These are phyloP conservation scores for Tyria jacobaeae DNA, from an alignment of 2,888 invertebrate species.

Conservation along the genomic window DNA sequence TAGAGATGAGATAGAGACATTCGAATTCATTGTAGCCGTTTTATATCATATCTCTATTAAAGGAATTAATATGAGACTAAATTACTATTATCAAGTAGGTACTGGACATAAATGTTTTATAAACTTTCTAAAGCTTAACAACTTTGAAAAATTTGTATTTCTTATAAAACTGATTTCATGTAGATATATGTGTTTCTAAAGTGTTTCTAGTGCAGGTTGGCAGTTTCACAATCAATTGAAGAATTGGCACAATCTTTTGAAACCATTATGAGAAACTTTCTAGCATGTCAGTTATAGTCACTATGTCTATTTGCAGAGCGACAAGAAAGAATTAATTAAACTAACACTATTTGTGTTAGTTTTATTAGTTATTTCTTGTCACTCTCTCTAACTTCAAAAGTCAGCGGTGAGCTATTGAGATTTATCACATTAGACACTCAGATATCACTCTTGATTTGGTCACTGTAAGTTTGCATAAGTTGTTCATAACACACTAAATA, in stretches of 20 bases:
- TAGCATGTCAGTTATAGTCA: neutral
- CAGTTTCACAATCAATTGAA: too few relatives aligned
- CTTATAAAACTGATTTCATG: neutral
- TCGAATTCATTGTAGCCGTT: too few relatives aligned
- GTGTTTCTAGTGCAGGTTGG: neutral
- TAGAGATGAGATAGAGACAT: too few relatives aligned
- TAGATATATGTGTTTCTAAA: neutral
- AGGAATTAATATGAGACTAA: slow-evolving; percentile 33
- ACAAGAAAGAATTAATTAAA: neutral
- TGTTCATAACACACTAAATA: too few relatives aligned
- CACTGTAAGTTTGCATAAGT: too few relatives aligned
- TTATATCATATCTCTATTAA: slow-evolving; percentile 31
- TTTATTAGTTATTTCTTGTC: too few relatives aligned
- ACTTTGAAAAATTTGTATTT: neutral
- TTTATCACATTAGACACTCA: neutral
- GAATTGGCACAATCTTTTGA: neutral
- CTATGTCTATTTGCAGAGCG: neutral
- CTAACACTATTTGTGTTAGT: too few relatives aligned
- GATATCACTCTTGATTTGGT: too few relatives aligned
- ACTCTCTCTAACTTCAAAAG: neutral
- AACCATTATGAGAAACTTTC: neutral
- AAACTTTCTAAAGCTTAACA: neutral
- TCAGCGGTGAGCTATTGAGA: neutral
- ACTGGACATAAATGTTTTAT: neutral
- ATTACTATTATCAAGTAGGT: too few relatives aligned